phyloP scores from a whole-genome alignment of 1,140 invertebrate genomes.

The Meteorus sp. region DNA sequence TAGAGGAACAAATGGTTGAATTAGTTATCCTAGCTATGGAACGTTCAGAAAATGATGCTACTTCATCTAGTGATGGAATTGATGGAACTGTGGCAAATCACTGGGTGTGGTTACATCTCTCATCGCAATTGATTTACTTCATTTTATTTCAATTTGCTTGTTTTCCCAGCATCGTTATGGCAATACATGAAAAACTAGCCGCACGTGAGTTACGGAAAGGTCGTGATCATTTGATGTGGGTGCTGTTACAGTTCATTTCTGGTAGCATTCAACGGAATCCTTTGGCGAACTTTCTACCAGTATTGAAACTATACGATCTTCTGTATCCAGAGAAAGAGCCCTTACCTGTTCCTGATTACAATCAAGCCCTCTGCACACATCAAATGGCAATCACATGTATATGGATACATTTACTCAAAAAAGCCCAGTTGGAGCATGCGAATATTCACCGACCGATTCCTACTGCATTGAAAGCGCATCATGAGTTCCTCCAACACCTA shows the following conservation, averaged over 20 bases:
- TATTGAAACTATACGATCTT: conserved; percentile 88
- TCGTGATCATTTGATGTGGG: conserved; percentile 96
- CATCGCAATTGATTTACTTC: conserved; percentile 94
- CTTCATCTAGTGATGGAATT: conserved; percentile 59
- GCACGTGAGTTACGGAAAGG: conserved; percentile 83
- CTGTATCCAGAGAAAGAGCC: conserved; percentile 91
- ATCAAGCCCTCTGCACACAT: conserved; percentile 82
- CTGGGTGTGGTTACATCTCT: conserved; percentile 91
- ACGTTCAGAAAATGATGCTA: conserved; percentile 72
- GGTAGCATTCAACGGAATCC: conserved; percentile 95
- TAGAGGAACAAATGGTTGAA: conserved; percentile 93
- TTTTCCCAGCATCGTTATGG: conserved; percentile 89
- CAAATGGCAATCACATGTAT: conserved; percentile 94
- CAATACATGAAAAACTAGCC: conserved; percentile 84
- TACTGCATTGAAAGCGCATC: conserved; percentile 79
- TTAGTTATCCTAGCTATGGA: conserved; percentile 91
- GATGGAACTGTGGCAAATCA: conserved; percentile 74
- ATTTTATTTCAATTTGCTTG: conserved; percentile 92
- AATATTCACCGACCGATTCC: conserved; percentile 80
- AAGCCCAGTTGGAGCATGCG: conserved; percentile 82
- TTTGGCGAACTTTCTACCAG: conserved; percentile 85
- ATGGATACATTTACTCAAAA: conserved; percentile 94
- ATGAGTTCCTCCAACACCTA: conserved; percentile 84
- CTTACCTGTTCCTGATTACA: conserved; percentile 85
- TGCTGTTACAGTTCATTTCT: conserved; percentile 94